These are phyloP conservation scores for Scaptomyza hsui DNA, from an alignment of 1,140 invertebrate species.

Conservation along the genomic window DNA sequence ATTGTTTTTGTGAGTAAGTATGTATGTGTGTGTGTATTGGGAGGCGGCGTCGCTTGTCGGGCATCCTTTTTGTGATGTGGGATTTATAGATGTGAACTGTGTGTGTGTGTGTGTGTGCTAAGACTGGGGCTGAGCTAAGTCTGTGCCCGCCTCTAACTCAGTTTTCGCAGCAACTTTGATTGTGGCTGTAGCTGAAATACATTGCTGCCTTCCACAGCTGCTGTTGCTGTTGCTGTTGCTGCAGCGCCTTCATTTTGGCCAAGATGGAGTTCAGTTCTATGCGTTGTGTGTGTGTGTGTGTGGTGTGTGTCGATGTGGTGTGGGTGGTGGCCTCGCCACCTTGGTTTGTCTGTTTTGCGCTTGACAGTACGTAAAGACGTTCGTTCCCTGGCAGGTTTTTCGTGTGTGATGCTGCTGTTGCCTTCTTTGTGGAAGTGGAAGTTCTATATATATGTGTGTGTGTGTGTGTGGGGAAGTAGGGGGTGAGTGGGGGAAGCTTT, in stretches of 20 bases:
- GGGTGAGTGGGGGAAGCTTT: slow-evolving; percentile 31
- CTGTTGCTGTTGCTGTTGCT: slow-evolving; percentile 32
- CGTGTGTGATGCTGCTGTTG: slow-evolving; percentile 7
- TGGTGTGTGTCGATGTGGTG: slow-evolving; percentile 32
- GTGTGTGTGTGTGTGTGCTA: slow-evolving; percentile 39
- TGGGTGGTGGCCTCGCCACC: slow-evolving; percentile 47
- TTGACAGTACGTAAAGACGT: slow-evolving; percentile 67
- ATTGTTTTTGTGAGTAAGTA: slow-evolving; percentile 72
- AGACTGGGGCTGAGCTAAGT: slow-evolving; percentile 70
- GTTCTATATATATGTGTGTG: slow-evolving; percentile 5
- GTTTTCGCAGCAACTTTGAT: slow-evolving; percentile 72
- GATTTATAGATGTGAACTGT: slow-evolving; percentile 31
- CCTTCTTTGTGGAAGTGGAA: slow-evolving; percentile 13
- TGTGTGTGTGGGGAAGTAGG: neutral
- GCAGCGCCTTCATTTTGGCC: slow-evolving; percentile 65
- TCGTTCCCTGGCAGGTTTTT: slow-evolving; percentile 61
- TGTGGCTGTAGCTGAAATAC: slow-evolving; percentile 74
- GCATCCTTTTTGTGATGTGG: slow-evolving; percentile 56
- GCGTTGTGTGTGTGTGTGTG: slow-evolving; percentile 21
- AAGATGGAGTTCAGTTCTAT: slow-evolving; percentile 71
- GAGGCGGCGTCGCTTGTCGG: slow-evolving; percentile 55
- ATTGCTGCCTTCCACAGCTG: slow-evolving; percentile 66
- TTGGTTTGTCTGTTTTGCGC: slow-evolving; percentile 69
- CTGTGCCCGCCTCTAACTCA: slow-evolving; percentile 53
- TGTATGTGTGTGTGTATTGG: slow-evolving; percentile 47